Base-by-base conservation (phyloP, 2,797 vertebrate genomes). In the Xenops minutus region DNA sequence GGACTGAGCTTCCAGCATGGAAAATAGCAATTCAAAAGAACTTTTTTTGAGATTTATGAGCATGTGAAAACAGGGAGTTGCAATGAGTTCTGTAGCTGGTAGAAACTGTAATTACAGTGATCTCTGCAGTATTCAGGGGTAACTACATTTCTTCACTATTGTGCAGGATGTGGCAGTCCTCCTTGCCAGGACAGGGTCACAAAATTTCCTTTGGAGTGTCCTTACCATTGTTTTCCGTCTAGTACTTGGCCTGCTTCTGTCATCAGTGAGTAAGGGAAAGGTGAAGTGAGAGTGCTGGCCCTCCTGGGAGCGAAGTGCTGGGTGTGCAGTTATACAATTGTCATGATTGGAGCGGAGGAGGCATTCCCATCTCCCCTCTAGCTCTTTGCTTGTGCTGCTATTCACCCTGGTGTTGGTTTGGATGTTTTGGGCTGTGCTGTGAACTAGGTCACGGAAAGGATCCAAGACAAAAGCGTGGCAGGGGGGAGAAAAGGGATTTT, bases 11-110 rank as follows among this genome's bases (percentile, higher is more conserved):
- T 72, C 85, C 84, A 93, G 88, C 52, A 1, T 93, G 95, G 96
- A 95, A 95, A 96, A 95, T 2, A 82, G 80, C 26, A 1, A 93
- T 87, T 95, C 93, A 92, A 87, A 97, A 90, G 93, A 91, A 68
- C 49, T 88, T 84, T 94, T 86, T 44, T 7, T 54, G 49, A 93
- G 83, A 93, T 95, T 90, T 96, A 89, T 89, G 93, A 89, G 83
- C 18, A 0, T 89, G 74, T 89, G 80, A 95, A 92, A 95, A 87
- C 85, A 92, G n/a, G 41, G 71, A 87, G 80, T 95, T 90, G 82
- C 63, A 87, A n/a, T 36, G 85, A 90, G 85, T 82, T 67, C 61
- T 13, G 30, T 82, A 92, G 80, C 91, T 87, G 49, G 0, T 77
- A 82, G 83, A 79, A 93, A 64, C 52, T 88, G 67, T 82, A 92